Base-by-base conservation (phyloP, 2,888 invertebrate species). In the Drosophila parthenogenetica region DNA sequence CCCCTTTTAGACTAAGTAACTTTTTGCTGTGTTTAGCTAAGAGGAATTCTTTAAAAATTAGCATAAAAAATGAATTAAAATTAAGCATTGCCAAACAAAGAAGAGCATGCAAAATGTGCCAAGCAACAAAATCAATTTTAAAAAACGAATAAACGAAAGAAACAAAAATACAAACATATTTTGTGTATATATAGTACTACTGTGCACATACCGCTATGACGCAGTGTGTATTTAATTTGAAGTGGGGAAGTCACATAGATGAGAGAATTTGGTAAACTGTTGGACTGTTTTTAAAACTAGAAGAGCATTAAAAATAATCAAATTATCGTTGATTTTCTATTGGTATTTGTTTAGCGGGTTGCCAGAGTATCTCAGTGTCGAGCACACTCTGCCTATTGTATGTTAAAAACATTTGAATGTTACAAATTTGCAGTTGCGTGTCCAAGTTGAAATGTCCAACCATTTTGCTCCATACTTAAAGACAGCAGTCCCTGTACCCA, bases 41-140 rank as follows among this genome's bases (percentile, higher is more conserved):
- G 43, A 48, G 42, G 2, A 46, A 16, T 22, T 46, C 51, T 58
- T 66, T 42, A 25, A 29, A 43, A 25, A 40, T 13, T 17, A 29
- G 19, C 14, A n/a, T 35, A 11, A 16, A 14, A 5, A 7, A 14
- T 16, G 11, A 46, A 25, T 14, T 16, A 43, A 37, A 59, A 43
- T 53, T 8, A 64, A 59, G 59, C 66, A 61, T 53, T 57, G 70
- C 73, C 29, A 13, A 25, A n/a, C n/a, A n/a, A 57, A 16, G 17
- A 62, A 35, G 29, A 35, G 73, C 73, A 37, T 64, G 69, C 60
- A 8, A 58, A 59, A 61, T 79, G 80, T 77, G 80, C 77, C 75
- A 76, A 76, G 79, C 46, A 65, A 69, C 35, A 48, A 64, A 61
- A 45, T 29, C 22, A 72, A 58, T 46, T 59, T 54, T 58, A 49